phyloP scores from a whole-genome alignment of 2,888 invertebrate genomes.

The Lycophotia porphyrea region DNA sequence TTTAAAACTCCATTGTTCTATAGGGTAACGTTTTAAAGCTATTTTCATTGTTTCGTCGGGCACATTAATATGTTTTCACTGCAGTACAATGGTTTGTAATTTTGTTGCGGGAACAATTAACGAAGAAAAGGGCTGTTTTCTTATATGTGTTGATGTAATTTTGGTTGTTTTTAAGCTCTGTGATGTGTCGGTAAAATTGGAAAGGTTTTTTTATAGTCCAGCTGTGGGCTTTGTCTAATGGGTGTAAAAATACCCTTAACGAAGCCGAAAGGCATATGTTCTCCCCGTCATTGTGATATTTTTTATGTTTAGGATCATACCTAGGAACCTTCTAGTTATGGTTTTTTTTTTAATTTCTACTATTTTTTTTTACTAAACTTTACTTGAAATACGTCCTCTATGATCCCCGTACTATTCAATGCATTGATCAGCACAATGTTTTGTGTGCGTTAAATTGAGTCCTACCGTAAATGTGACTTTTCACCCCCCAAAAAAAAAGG shows the following conservation, averaged over 20 bases:
- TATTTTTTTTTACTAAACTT: too few relatives aligned
- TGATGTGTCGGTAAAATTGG: neutral
- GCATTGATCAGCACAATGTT: neutral
- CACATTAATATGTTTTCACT: conserved; percentile 70
- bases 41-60: conserved; percentile 74
- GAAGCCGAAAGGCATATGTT: neutral
- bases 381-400: too few relatives aligned
- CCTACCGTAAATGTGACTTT: neutral
- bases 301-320: too few relatives aligned
- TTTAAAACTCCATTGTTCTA: conserved; percentile 82
- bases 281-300: too few relatives aligned
- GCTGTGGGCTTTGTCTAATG: neutral
- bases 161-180: conserved; percentile 1
- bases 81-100: conserved; percentile 54
- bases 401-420: too few relatives aligned
- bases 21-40: conserved; percentile 78
- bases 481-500: too few relatives aligned
- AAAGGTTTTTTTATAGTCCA: neutral
- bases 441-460: neutral
- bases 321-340: too few relatives aligned
- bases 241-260: too few relatives aligned
- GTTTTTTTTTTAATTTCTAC: too few relatives aligned
- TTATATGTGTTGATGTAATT: conserved; percentile 6
- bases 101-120: conserved; percentile 46
- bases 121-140: conserved; percentile 10